Evolutionary conservation across 2,888 invertebrate genomes (phyloP), one percentile per base, ranked within the genome.

Genomic region (Athalia rosae): DNA sequence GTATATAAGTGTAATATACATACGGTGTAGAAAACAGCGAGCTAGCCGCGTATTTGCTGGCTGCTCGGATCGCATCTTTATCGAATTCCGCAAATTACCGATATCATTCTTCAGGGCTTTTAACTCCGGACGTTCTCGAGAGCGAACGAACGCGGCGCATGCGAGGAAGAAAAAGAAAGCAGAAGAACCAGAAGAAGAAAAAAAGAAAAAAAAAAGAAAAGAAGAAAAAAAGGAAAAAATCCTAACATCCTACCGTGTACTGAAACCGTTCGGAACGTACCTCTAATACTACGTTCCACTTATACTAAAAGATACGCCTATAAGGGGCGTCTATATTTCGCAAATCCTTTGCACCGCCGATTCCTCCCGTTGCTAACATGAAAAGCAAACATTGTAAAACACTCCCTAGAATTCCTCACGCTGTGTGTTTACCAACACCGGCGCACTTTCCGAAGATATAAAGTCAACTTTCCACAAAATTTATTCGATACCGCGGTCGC

Each of bases 21-120:
- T 8, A 53, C 50, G 50, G 15, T 48, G 53, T 67, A 48, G 28
- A 50, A 48, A 8, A 53, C 67, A 48, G 67, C 67, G n/a, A 53
- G 50, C 67, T 8, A n/a, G 61, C 11, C 13, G 61, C 71, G 71
- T 56, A 53, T 53, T 8, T n/a, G 8, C 9, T n/a, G 53, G 53
- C 53, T n/a, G 53, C 79, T 41, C n/a, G 62, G 79, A 56, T 76
- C 56, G 76, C 74, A 64, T 78, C 80, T 80, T 81, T 82, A 83
- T 82, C 77, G 80, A 73, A 82, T 82, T 82, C 83, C 80, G 81
- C 78, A 79, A 83, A 82, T 82, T 82, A 81, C 79, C 83, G 81
- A 82, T 83, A 82, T 79, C 78, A 73, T 76, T 58, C 50, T 15
- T 66, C 63, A 66, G 43, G 67, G 76, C 74, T 71, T 74, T 74